Conservation (phyloP, 1,140 invertebrate genomes). For the Nylanderia fulva region DNA sequence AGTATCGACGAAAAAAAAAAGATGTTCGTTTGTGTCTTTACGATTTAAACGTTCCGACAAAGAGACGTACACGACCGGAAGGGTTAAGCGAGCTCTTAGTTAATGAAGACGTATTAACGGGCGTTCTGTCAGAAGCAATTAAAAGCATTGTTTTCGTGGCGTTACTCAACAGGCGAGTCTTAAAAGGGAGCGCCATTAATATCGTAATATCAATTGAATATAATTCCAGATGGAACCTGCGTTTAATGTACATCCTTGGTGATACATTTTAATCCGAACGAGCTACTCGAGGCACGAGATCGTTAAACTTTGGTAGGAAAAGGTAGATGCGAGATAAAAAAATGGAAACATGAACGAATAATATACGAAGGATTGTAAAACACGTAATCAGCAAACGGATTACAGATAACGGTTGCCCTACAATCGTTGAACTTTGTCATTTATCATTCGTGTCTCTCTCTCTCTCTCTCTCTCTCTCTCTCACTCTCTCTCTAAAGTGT, state of each 20-base stretch:
- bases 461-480: no score
- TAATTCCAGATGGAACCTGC: slow-evolving; percentile 15
- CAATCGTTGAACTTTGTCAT: slow-evolving; percentile 74
- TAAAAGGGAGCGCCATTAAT: slow-evolving; percentile 51
- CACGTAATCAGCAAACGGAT: slow-evolving; percentile 52
- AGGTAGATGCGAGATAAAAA: neutral
- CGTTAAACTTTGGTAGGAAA: neutral
- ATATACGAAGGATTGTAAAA: slow-evolving; percentile 45
- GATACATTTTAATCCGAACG: neutral
- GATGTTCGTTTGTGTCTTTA: neutral
- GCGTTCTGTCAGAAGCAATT: slow-evolving; percentile 68
- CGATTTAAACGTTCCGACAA: slow-evolving; percentile 41
- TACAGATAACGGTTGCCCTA: slow-evolving; percentile 70
- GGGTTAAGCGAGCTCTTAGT: slow-evolving; percentile 35
- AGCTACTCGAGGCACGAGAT: slow-evolving; percentile 1
- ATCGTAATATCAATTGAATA: slow-evolving; percentile 60
- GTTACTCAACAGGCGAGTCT: slow-evolving; percentile 51
- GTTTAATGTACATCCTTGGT: slow-evolving; percentile 14
- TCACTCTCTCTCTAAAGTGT: slow-evolving; percentile 37
- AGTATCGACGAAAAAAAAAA: neutral
- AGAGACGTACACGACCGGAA: slow-evolving; percentile 27
- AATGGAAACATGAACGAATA: neutral
- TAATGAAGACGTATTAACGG: slow-evolving; percentile 67
- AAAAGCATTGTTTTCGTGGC: slow-evolving; percentile 59
- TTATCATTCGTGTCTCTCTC: slow-evolving; percentile 66